These are phyloP conservation scores for Coracopsis vasa DNA, from an alignment of 2,113 vertebrate genomes.

Conservation along the genomic window DNA sequence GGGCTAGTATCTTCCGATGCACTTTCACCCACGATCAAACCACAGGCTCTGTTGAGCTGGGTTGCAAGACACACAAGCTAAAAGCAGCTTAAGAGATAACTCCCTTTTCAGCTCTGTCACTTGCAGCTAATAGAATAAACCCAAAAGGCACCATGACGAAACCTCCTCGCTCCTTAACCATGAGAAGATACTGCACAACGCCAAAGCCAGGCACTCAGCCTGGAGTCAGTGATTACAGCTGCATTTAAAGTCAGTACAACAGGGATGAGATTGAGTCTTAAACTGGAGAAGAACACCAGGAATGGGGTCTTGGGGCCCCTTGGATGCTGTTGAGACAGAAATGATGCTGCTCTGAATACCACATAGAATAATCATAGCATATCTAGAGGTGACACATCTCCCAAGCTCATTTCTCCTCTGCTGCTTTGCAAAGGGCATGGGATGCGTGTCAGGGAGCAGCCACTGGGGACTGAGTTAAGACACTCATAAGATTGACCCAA, in stretches of 20 bases:
- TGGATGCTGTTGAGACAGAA: not conserved
- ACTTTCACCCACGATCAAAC: not conserved
- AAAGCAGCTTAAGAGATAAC: not conserved
- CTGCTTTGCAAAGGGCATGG: not conserved
- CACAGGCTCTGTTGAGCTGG: not conserved
- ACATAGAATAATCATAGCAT: not conserved
- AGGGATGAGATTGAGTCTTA: not conserved
- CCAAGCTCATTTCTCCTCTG: not conserved
- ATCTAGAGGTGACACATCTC: not conserved
- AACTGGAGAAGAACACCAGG: not conserved
- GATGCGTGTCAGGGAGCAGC: not conserved
- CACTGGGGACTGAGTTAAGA: accelerated
- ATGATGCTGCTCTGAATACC: not conserved
- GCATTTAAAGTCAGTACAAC: not conserved
- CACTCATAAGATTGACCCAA: not conserved
- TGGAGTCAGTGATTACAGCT: not conserved
- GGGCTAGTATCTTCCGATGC: conserved; percentile 65
- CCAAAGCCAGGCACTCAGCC: not conserved
- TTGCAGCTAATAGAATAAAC: conserved; percentile 27
- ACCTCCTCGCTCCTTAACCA: not conserved
- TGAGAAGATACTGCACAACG: not conserved
- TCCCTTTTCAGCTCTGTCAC: conserved; percentile 14
- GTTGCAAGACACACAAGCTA: not conserved
- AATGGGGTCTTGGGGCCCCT: not conserved
- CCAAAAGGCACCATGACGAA: not conserved